A percentile compares a stretch with the other conserved stretches of the same genome.
phyloP scores from a whole-genome alignment of 2,113 vertebrate genomes.

The Mixornis gularis region DNA sequence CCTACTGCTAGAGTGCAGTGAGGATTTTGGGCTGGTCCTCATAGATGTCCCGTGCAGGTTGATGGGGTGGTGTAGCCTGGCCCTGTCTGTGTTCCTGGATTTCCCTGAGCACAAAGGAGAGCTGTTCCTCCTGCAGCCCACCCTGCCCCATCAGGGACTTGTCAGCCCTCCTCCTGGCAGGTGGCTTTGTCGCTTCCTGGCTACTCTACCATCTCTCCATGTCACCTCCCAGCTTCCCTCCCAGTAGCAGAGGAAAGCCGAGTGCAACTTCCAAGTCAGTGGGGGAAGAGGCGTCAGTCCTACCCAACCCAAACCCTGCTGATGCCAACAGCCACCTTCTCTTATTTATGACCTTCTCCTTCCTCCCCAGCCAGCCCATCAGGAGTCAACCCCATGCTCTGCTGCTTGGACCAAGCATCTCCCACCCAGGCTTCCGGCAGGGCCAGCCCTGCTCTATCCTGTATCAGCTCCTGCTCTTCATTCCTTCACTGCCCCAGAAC shows the following conservation, averaged over 20 bases:
- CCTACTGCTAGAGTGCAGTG: not conserved
- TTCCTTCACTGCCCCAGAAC: not conserved
- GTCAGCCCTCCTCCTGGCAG: not conserved
- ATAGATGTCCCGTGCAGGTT: fast-evolving
- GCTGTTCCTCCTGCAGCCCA: not conserved
- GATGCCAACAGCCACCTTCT: not conserved
- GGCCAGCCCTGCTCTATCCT: fast-evolving
- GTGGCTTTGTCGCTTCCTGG: not conserved
- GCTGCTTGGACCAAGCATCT: not conserved
- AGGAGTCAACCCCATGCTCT: not conserved
- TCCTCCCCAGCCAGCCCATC: not conserved
- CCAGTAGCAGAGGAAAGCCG: not conserved
- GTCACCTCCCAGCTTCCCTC: not conserved
- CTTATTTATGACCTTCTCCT: not conserved
- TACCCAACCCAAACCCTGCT: not conserved
- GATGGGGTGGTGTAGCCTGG: not conserved
- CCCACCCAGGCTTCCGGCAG: not conserved
- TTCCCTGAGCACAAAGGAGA: not conserved
- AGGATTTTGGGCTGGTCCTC: not conserved
- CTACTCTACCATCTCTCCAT: not conserved
- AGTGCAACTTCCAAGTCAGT: not conserved
- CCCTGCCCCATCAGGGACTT: not conserved
- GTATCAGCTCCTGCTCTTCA: not conserved
- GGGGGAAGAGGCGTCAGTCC: fast-evolving
- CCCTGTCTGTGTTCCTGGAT: not conserved